Conservation (phyloP, 2,797 vertebrate species). For the Sebastes kiyomatsui region DNA sequence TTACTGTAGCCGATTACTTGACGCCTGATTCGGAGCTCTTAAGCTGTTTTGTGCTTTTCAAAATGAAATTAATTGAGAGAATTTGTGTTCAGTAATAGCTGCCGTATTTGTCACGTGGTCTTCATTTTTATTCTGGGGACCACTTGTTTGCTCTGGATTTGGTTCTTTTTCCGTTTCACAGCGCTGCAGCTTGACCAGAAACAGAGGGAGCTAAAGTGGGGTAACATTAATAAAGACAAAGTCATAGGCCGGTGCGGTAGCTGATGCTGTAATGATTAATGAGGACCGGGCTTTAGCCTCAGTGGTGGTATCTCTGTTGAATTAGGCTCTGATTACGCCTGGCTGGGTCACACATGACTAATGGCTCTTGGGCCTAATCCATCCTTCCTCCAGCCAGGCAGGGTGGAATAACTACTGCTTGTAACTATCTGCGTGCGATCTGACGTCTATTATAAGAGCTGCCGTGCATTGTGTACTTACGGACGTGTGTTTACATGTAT, state of each 20-base stretch:
- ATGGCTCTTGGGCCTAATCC: constrained; percentile 64
- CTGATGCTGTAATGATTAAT: constrained; percentile 75
- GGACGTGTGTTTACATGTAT: constrained; percentile 35
- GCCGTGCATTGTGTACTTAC: background rate
- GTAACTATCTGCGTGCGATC: constrained; percentile 24
- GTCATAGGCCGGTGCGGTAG: constrained; percentile 36
- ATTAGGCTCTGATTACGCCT: constrained; percentile 73
- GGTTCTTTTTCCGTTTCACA: constrained; percentile 28
- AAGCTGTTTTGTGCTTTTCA: constrained; percentile 51
- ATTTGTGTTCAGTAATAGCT: constrained; percentile 14
- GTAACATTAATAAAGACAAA: constrained; percentile 64
- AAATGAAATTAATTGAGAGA: constrained; percentile 53
- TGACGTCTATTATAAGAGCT: constrained; percentile 2
- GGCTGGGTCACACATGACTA: constrained; percentile 73
- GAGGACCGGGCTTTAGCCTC: constrained; percentile 55
- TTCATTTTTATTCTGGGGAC: constrained; percentile 3
- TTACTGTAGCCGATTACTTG: constrained; percentile 39
- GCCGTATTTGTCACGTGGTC: background rate
- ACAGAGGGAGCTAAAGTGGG: constrained; percentile 52
- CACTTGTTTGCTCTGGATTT: constrained; percentile 37
- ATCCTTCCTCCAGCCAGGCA: constrained; percentile 52
- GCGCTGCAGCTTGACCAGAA: constrained; percentile 47
- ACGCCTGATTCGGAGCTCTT: constrained; percentile 41
- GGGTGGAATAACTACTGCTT: constrained; percentile 24
- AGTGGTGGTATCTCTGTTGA: constrained; percentile 73